Evolutionary conservation across 2,888 invertebrate genomes (phyloP).

Genomic region (Pinctada fucata): DNA sequence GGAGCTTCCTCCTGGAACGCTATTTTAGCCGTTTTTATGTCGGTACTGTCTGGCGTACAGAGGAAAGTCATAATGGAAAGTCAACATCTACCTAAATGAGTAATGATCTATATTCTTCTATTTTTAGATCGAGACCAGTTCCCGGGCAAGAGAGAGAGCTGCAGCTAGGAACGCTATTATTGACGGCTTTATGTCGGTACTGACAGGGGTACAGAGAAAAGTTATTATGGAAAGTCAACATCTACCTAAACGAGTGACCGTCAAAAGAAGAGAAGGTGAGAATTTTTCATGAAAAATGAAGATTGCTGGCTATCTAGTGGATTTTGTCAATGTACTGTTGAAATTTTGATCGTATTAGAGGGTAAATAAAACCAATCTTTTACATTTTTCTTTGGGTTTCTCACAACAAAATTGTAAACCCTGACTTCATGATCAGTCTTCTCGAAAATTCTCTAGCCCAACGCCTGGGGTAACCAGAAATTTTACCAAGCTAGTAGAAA

Average conservation of each 20-base stretch:
- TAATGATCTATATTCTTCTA: slow-evolving; percentile 15
- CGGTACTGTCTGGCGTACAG: slow-evolving; percentile 79
- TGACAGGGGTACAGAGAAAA: slow-evolving; percentile 79
- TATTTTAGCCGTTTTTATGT: slow-evolving; percentile 79
- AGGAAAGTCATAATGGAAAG: slow-evolving; percentile 66
- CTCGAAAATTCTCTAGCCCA: too few relatives aligned
- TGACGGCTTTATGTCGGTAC: slow-evolving; percentile 78
- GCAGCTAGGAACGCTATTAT: slow-evolving; percentile 80
- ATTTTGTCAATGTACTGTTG: neutral
- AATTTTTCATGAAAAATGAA: neutral
- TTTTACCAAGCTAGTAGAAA: too few relatives aligned
- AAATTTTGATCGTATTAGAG: neutral
- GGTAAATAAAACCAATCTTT: too few relatives aligned
- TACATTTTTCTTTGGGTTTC: too few relatives aligned
- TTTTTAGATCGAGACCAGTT: slow-evolving; percentile 56
- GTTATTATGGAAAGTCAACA: slow-evolving; percentile 60
- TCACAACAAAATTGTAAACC: too few relatives aligned
- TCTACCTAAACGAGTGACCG: slow-evolving; percentile 47
- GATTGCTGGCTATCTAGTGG: neutral
- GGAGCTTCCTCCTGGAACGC: slow-evolving; percentile 79
- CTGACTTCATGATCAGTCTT: too few relatives aligned
- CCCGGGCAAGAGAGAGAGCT: slow-evolving; percentile 68
- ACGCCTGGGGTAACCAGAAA: too few relatives aligned
- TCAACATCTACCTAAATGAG: slow-evolving; percentile 48
- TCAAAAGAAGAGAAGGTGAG: slow-evolving; percentile 53